A percentile compares a stretch with the other conserved stretches of the same genome.
Evolutionary conservation across 2,888 invertebrate species (phyloP).

Genomic region (Andrena marginata): DNA sequence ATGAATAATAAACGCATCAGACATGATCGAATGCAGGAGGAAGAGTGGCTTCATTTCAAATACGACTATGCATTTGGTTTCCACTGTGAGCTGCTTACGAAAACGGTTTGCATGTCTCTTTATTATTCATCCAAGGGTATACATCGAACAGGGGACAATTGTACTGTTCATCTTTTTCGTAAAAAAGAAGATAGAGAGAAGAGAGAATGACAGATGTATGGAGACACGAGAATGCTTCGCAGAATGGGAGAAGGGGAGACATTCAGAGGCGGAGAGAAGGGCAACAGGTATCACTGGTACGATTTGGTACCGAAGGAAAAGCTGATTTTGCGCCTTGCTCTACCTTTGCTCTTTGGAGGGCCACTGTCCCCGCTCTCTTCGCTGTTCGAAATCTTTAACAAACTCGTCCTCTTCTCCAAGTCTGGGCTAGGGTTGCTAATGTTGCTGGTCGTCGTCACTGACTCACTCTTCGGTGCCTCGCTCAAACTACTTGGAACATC

Average conservation of each 20-base stretch:
- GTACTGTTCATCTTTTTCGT: conserved; percentile 28
- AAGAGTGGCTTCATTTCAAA: conserved; percentile 73
- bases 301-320: conserved; percentile 91
- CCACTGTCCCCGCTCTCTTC: conserved; percentile 83
- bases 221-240: background rate
- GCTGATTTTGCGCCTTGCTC: conserved; percentile 90
- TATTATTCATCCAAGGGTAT: conserved; percentile 84
- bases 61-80: conserved; percentile 82
- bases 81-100: conserved; percentile 60
- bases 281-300: conserved; percentile 78
- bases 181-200: conserved; percentile 51
- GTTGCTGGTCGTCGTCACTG: conserved; percentile 25
- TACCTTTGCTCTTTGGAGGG: conserved; percentile 88
- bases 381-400: conserved; percentile 74
- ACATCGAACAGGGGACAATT: conserved; percentile 66
- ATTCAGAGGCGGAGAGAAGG: conserved; percentile 18
- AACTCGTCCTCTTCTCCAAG: conserved; percentile 69
- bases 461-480: conserved; percentile 51
- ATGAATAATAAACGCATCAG: conserved; percentile 80
- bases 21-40: conserved; percentile 45
- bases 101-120: conserved; percentile 74
- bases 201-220: background rate
- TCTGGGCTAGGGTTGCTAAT: conserved; percentile 59
- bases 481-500: conserved; percentile 37
- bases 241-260: conserved; percentile 11